Evolutionary conservation across 2,113 vertebrate species (phyloP).

Genomic region (Mustela nigripes): DNA sequence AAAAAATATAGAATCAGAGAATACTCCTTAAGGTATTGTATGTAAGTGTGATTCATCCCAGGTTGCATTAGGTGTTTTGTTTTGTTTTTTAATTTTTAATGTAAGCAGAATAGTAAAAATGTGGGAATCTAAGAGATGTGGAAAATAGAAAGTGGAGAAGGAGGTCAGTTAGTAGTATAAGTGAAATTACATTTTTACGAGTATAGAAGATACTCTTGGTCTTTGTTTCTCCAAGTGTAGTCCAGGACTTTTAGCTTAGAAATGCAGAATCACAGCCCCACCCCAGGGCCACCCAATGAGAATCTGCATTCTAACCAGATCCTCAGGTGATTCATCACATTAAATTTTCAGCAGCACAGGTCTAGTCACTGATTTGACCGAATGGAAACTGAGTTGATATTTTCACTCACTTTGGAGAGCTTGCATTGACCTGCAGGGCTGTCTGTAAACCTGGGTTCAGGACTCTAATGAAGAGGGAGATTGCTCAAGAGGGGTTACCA

Average conservation of each 20-base stretch:
- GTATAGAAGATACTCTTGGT: no score
- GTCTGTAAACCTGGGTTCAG: neutral
- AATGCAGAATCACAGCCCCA: neutral
- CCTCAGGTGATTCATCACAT: neutral
- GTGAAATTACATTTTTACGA: neutral
- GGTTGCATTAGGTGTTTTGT: neutral
- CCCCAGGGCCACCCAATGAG: neutral
- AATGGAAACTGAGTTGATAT: neutral
- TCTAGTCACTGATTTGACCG: neutral
- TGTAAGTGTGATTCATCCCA: neutral
- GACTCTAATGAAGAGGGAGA: conserved; percentile 35
- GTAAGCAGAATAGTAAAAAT: neutral
- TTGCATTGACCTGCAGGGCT: neutral
- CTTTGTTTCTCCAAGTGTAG: neutral
- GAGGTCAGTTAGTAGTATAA: neutral
- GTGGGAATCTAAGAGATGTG: neutral
- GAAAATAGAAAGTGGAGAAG: neutral
- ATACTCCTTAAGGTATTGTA: neutral
- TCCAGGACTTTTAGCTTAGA: neutral
- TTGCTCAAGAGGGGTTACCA: conserved; percentile 1
- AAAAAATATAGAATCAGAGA: neutral
- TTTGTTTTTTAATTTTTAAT: neutral
- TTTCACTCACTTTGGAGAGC: conserved; percentile 25
- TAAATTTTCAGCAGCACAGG: neutral
- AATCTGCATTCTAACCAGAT: neutral